Conservation (phyloP, 2,888 invertebrate species). For the Imbricaverruca yamaguchii region DNA sequence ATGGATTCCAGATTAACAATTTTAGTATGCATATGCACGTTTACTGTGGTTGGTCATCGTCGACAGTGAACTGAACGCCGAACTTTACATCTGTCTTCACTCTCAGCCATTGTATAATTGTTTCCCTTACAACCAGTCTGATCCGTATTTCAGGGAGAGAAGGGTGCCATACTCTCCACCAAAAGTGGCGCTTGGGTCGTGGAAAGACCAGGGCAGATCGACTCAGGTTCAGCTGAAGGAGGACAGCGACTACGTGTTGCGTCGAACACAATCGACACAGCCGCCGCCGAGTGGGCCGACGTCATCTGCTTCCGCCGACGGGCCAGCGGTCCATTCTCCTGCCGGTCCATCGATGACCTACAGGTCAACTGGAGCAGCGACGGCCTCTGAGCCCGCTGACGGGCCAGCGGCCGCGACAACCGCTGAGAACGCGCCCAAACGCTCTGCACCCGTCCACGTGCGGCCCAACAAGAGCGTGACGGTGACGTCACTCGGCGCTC, state of each 20-base stretch:
- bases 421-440: not conserved
- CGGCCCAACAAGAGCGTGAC: not conserved
- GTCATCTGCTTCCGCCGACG: too few species aligned
- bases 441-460: not conserved
- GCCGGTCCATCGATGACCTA: too few species aligned
- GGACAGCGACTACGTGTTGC: slow-evolving; percentile 12
- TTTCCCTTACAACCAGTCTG: too few species aligned
- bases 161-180: not conserved
- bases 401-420: not conserved
- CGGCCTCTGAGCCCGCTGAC: too few species aligned
- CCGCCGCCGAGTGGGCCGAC: not conserved
- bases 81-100: too few species aligned
- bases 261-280: not conserved
- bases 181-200: not conserved
- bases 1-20: too few species aligned
- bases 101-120: too few species aligned
- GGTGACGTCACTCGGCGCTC: slow-evolving; percentile 1
- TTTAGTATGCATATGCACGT: too few species aligned
- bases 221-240: slow-evolving; percentile 11
- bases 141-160: not conserved
- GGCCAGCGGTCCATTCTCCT: too few species aligned
- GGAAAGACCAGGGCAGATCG: not conserved
- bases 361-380: too few species aligned
- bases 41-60: too few species aligned
- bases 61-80: too few species aligned